Evolutionary conservation across 2,888 invertebrate genomes (phyloP).

Genomic region (Sphaerophoria taeniata): DNA sequence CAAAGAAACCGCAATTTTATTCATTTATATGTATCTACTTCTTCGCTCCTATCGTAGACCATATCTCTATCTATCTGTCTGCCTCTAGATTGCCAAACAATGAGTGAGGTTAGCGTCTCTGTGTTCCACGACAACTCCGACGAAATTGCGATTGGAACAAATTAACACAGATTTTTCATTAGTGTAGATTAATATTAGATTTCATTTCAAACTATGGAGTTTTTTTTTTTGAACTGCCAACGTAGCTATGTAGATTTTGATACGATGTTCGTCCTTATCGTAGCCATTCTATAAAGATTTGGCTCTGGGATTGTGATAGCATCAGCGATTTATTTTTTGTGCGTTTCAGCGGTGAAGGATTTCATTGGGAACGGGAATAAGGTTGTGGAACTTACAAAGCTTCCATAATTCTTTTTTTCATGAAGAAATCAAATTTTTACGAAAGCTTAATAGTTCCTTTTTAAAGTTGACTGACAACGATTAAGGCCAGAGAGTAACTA

Average conservation of each 20-base stretch:
- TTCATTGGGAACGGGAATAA: too few relatives aligned
- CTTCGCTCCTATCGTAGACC: too few relatives aligned
- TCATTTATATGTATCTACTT: neutral
- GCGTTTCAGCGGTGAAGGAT: neutral
- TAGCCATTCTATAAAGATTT: neutral
- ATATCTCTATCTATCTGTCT: neutral
- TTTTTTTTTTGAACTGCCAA: conserved; percentile 6
- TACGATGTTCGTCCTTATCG: neutral
- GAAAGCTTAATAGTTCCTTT: too few relatives aligned
- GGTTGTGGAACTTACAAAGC: too few relatives aligned
- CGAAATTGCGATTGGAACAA: conserved; percentile 40
- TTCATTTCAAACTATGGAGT: conserved; percentile 31
- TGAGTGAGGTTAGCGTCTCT: conserved; percentile 48
- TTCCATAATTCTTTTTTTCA: too few relatives aligned
- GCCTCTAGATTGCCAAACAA: conserved; percentile 35
- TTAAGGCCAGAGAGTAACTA: too few relatives aligned
- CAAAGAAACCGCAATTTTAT: conserved; percentile 27
- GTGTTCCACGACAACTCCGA: neutral
- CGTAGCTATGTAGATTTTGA: neutral
- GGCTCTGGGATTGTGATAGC: neutral
- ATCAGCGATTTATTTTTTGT: neutral
- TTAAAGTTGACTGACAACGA: too few relatives aligned
- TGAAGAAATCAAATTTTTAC: too few relatives aligned
- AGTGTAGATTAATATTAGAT: conserved; percentile 69
- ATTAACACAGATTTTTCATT: conserved; percentile 72